Percentiles rank a stretch among this genome's conserved stretches.
Conservation (phyloP, 2,113 vertebrate species). For the Forbesichthys papilliferus region DNA sequence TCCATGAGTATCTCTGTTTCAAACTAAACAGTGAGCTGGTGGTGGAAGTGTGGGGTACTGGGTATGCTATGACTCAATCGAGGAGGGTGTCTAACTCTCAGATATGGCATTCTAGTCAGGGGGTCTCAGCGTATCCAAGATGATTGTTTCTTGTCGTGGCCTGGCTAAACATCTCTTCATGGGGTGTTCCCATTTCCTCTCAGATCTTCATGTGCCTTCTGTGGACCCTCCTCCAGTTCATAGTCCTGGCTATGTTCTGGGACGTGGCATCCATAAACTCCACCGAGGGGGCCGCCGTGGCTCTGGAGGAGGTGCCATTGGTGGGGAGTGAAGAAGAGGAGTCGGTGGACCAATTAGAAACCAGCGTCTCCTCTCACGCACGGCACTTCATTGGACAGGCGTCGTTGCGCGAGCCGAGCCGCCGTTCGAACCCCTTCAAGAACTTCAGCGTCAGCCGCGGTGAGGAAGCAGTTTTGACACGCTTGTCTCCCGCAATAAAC, state of each 20-base stretch:
- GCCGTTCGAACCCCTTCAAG: constrained; percentile 47
- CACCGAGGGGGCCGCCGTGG: constrained; percentile 26
- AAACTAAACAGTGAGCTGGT: too few species aligned
- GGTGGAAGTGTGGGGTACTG: too few species aligned
- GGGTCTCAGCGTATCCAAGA: too few species aligned
- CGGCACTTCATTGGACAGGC: background rate
- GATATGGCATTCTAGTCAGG: too few species aligned
- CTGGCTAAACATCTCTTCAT: too few species aligned
- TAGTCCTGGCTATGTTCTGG: constrained; percentile 73
- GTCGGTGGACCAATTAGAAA: constrained; percentile 37
- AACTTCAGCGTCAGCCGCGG: constrained; percentile 72
- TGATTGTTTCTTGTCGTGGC: too few species aligned
- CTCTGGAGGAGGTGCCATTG: constrained; percentile 39
- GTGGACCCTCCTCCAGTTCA: constrained; percentile 80
- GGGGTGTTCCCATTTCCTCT: background rate
- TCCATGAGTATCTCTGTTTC: too few species aligned
- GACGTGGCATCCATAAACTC: constrained; percentile 66
- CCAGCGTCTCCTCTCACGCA: constrained; percentile 18
- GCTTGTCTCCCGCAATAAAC: constrained; percentile 24
- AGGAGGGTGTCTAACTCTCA: too few species aligned
- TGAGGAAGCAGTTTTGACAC: constrained; percentile 44
- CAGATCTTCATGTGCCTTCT: constrained; percentile 85
- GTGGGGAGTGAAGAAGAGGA: constrained; percentile 57
- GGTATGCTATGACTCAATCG: too few species aligned
- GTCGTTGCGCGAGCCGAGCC: constrained; percentile 10